Evolutionary conservation across 2,888 invertebrate species (phyloP), one percentile per base, ranked within the genome.

Genomic region (Caenorhabditis sulstoni): DNA sequence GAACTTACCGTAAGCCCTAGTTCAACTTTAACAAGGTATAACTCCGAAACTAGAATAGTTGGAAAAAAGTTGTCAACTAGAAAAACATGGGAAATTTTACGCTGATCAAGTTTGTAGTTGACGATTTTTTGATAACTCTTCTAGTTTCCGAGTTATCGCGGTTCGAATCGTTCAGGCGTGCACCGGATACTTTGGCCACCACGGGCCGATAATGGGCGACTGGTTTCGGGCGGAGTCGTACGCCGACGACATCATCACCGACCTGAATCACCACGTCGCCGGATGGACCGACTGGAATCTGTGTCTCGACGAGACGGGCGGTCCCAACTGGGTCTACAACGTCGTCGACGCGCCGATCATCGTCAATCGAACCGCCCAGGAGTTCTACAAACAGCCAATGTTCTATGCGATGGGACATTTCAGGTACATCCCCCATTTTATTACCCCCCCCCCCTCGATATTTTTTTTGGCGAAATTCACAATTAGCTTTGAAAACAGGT

Each of bases 281-380:
- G 95, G 95, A 1, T 96, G 96, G 95, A 92, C 95, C 0, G 96
- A 96, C 90, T 96, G 96, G 96, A 97, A 96, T 91, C 91, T 96
- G 62, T 94, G 94, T 18, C 91, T 96, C 20, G 92, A 95, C 89
- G 91, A 92, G 68, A 81, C 89, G 0, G 96, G 96, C 18, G 95
- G 95, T 0, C 96, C 96, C 0, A 95, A 94, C 88, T 95, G 94
- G 93, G 93, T 93, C 0, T 1, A 94, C 94, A 95, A 95, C 91
- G 93, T 92, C 86, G 95, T 95, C 0, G 96, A 96, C 91, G 92
- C 95, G 0, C 93, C 95, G 0, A 94, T 96, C 62, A 92, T 94
- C 73, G 93, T 94, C 0, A 93, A 84, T 61, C 49, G 62, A 9
- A 82, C 79, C 0, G 74, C 74, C 4, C 65, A 79, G 14, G 79